Conservation (phyloP, 2,888 invertebrate species). For the Agrotis ipsilon region DNA sequence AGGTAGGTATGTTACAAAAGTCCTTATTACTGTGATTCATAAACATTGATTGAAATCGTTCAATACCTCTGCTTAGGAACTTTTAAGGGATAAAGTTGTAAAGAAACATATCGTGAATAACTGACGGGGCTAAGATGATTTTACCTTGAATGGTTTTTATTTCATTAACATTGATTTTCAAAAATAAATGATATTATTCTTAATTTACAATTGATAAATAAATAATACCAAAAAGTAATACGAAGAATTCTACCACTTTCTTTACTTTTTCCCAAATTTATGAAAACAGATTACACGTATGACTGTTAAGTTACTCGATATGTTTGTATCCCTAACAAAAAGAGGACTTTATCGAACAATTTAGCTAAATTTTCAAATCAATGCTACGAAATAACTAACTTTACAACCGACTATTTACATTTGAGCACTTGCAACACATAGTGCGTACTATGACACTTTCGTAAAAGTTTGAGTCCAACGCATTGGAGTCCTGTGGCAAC, state of each 20-base stretch:
- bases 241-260: neutral
- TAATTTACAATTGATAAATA: neutral
- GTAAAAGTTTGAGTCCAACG: conserved; percentile 85
- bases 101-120: conserved; percentile 49
- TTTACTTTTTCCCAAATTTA: neutral
- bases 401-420: conserved; percentile 78
- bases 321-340: conserved; percentile 51
- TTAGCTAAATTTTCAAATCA: conserved; percentile 61
- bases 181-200: no score
- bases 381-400: conserved; percentile 56
- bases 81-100: conserved; percentile 54
- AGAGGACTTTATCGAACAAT: conserved; percentile 56
- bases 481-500: conserved; percentile 37
- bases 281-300: neutral
- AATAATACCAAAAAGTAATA: neutral
- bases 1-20: conserved; percentile 50
- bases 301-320: conserved; percentile 37
- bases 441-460: conserved; percentile 90
- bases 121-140: neutral
- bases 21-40: conserved; percentile 49
- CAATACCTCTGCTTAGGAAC: conserved; percentile 65
- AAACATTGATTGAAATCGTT: conserved; percentile 64
- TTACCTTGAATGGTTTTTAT: neutral
- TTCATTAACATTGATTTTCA: neutral
- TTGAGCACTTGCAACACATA: conserved; percentile 88